phyloP scores from a whole-genome alignment of 1,140 invertebrate species.

The Coptotermes formosanus region DNA sequence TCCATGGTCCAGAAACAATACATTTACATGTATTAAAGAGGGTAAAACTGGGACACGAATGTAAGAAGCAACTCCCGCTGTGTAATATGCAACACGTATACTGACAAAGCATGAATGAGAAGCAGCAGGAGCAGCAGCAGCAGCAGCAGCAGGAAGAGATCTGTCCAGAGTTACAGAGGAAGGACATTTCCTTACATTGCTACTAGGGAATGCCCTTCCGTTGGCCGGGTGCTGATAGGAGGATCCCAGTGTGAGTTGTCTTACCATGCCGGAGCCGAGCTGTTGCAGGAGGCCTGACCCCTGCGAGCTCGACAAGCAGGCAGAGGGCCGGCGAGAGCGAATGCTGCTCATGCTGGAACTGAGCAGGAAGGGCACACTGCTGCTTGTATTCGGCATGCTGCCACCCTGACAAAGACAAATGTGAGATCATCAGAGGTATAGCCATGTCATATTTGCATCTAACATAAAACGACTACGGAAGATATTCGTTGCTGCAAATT shows the following conservation, averaged over 20 bases:
- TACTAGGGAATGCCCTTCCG: constrained; percentile 66
- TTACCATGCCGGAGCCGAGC: constrained; percentile 83
- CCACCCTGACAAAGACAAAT: constrained; percentile 60
- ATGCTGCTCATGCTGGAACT: constrained; percentile 81
- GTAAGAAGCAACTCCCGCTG: not conserved
- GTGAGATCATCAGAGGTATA: too few relatives aligned
- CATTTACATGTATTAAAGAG: not conserved
- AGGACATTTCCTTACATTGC: constrained; percentile 75
- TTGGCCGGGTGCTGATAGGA: constrained; percentile 59
- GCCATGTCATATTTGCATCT: too few relatives aligned
- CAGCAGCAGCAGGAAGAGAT: not conserved
- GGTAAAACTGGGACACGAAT: not conserved
- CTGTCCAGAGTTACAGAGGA: constrained; percentile 42
- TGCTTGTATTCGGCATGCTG: constrained; percentile 84
- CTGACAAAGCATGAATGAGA: not conserved
- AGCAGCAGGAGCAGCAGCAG: constrained; percentile 7
- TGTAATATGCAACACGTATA: not conserved
- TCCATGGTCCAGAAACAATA: not conserved
- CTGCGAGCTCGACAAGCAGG: constrained; percentile 61
- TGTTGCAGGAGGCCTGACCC: constrained; percentile 76
- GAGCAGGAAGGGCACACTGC: constrained; percentile 79
- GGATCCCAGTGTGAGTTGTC: constrained; percentile 67
- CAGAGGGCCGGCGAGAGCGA: constrained; percentile 72
- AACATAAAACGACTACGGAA: too few relatives aligned
- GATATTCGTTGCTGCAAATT: too few relatives aligned